Conservation (phyloP, 2,113 vertebrate genomes). For the Neomonachus schauinslandi region DNA sequence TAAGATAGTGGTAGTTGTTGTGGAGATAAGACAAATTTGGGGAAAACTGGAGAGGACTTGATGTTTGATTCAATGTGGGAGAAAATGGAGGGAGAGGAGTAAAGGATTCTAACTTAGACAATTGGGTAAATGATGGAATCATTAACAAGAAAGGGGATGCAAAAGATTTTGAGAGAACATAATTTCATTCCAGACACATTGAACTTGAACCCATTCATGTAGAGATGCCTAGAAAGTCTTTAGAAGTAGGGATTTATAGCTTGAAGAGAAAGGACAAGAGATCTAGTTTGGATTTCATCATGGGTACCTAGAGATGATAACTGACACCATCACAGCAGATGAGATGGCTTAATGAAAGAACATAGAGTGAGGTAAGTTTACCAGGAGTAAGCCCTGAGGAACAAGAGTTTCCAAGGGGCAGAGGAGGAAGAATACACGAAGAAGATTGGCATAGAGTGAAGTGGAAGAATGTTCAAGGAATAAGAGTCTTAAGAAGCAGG, state of each 20-base stretch:
- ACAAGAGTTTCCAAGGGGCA: not conserved
- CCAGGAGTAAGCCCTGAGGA: not conserved
- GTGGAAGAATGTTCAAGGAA: not conserved
- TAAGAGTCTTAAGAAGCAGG: not conserved
- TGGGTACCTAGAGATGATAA: not conserved
- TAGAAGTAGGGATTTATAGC: not conserved
- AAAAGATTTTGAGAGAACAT: slow-evolving; percentile 10
- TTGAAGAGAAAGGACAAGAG: not conserved
- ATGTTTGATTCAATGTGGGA: not conserved
- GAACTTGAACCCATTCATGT: not conserved
- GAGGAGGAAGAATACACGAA: not conserved
- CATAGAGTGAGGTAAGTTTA: not conserved
- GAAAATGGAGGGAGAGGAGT: not conserved
- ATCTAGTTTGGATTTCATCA: slow-evolving; percentile 42
- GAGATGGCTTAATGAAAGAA: not conserved
- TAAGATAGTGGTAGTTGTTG: not conserved
- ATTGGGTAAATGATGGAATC: not conserved
- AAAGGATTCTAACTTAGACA: not conserved
- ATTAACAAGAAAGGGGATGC: not conserved
- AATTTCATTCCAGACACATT: not conserved
- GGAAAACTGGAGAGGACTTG: not conserved
- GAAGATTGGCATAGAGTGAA: not conserved
- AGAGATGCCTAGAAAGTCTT: not conserved
- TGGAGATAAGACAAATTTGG: not conserved
- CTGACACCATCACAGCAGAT: slow-evolving; percentile 8